phyloP scores from a whole-genome alignment of 1,140 invertebrate genomes.

The Habropoda laboriosa region DNA sequence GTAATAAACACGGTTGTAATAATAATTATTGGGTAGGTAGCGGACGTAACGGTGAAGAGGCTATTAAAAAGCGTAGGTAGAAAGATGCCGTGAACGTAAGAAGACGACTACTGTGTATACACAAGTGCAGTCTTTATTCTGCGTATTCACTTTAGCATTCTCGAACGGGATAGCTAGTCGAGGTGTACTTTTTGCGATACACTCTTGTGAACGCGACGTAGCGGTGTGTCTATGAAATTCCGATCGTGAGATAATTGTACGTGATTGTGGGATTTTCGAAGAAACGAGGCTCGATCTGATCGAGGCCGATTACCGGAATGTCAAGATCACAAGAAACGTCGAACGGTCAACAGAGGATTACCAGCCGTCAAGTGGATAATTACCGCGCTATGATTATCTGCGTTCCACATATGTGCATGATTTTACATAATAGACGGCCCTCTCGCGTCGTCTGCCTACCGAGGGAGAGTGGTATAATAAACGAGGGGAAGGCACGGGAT shows the following conservation, averaged over 20 bases:
- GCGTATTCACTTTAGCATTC: not conserved
- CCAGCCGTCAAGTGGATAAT: conserved; percentile 70
- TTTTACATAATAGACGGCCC: conserved; percentile 63
- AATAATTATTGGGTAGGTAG: not conserved
- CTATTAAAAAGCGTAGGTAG: not conserved
- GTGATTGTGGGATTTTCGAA: not conserved
- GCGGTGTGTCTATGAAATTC: too few species aligned
- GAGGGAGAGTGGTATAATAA: conserved; percentile 33
- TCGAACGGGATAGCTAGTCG: not conserved
- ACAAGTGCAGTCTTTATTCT: not conserved
- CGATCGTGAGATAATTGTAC: not conserved
- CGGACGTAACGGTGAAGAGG: not conserved
- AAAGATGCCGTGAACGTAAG: not conserved
- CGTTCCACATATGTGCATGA: conserved; percentile 18
- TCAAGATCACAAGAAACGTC: conserved; percentile 68
- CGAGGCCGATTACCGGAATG: conserved; percentile 54
- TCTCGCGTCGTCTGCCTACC: conserved; percentile 26
- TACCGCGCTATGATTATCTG: conserved; percentile 69
- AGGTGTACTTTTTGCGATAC: not conserved
- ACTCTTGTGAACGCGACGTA: too few species aligned
- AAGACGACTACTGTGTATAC: not conserved
- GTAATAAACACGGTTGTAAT: not conserved
- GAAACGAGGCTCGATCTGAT: not conserved
- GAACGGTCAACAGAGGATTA: conserved; percentile 51
- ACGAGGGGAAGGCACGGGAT: conserved; percentile 43